phyloP scores from a whole-genome alignment of 2,113 vertebrate species.

The Arvicanthis niloticus region DNA sequence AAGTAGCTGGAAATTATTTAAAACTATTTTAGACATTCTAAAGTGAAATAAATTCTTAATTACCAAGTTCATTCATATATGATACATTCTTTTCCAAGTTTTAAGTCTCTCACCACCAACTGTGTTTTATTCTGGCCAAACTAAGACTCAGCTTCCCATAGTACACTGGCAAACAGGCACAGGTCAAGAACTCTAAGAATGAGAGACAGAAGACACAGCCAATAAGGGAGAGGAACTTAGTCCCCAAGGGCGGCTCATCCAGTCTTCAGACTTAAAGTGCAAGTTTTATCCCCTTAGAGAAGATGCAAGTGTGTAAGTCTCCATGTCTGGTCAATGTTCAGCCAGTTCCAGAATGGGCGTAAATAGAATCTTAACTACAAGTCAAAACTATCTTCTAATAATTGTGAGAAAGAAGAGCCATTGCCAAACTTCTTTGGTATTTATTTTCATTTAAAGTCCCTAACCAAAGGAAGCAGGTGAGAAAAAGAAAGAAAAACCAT shows the following conservation, averaged over 20 bases:
- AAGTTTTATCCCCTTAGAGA: neutral
- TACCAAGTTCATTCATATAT: slow-evolving; percentile 13
- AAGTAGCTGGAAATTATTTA: slow-evolving; percentile 43
- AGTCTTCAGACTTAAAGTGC: neutral
- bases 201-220: neutral
- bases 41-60: slow-evolving; percentile 61
- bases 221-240: neutral
- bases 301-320: neutral
- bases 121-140: slow-evolving; percentile 31
- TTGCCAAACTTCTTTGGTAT: neutral
- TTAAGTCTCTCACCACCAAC: neutral
- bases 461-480: neutral
- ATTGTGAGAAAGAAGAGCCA: neutral
- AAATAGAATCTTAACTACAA: slow-evolving; percentile 48
- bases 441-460: slow-evolving; percentile 47
- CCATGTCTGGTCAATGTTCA: neutral
- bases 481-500: neutral
- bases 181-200: neutral
- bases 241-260: neutral
- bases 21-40: slow-evolving; percentile 42
- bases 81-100: neutral
- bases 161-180: neutral
- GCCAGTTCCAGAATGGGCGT: slow-evolving; percentile 3
- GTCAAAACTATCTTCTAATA: neutral
- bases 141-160: neutral